phyloP scores from a whole-genome alignment of 1,140 invertebrate genomes.

The Leptinotarsa texana region DNA sequence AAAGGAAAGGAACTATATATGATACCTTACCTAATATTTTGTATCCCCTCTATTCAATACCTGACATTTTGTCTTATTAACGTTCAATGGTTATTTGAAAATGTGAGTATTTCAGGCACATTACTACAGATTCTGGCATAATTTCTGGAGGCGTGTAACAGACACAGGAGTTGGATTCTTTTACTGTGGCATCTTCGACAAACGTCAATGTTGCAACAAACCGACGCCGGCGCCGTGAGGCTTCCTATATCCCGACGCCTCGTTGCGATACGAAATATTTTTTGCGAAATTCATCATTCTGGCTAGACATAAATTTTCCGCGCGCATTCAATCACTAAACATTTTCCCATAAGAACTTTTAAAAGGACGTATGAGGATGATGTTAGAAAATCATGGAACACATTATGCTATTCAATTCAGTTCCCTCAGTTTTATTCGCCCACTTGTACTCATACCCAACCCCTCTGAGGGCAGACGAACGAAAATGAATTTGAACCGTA shows the following conservation, averaged over 20 bases:
- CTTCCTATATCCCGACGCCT: neutral
- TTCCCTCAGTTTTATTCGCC: neutral
- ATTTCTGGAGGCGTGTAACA: slow-evolving; percentile 7
- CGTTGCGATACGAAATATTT: neutral
- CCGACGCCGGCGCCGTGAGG: slow-evolving; percentile 13
- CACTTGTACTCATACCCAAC: neutral
- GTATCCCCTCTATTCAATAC: no score
- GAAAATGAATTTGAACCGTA: neutral
- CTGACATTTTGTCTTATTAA: no score
- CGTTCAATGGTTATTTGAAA: neutral
- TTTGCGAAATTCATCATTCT: neutral
- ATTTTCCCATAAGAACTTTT: neutral
- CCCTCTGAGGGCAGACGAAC: neutral
- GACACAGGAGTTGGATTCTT: slow-evolving; percentile 15
- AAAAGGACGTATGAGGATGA: neutral
- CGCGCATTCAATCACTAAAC: neutral
- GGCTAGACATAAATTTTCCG: no score
- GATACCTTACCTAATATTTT: no score
- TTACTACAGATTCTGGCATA: slow-evolving; percentile 15
- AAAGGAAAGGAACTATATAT: no score
- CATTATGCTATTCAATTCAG: neutral
- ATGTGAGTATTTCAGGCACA: neutral
- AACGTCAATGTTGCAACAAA: slow-evolving; percentile 28
- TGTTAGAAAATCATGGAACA: neutral
- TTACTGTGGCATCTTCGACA: slow-evolving; percentile 20